Base-by-base conservation (phyloP, 2,113 vertebrate genomes). In the Asarcornis scutulata region DNA sequence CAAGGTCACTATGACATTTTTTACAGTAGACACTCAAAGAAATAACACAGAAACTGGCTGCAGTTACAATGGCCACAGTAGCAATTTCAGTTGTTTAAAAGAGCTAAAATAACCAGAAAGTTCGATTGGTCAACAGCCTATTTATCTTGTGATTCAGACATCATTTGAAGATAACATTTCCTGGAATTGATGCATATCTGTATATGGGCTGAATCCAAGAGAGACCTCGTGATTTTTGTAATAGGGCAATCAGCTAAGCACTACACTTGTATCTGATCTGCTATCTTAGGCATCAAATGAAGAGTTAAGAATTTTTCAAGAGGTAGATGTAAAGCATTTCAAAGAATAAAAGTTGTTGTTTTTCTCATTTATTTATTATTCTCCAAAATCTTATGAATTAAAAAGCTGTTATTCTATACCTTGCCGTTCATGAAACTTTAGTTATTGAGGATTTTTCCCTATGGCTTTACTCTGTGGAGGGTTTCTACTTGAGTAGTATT, bases 1-100 rank as follows among this genome's bases (percentile, higher is more conserved):
- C 93, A 96, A 95, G 92, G 86, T 95, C 80, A 72, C 34, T 60
- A 18, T 92, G 93, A 91, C 76, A 69, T 86, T 93, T 93, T 90
- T 90, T 82, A 83, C n/a, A 53, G 7, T 66, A 86, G 60, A 50
- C 88, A 92, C 23, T 92, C 93, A 89, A 74, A 50, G 40, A 64
- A 66, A 90, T 40, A 69, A 69, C 52, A 59, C 38, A 86, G 73
- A 93, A 95, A 89, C n/a, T 58, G 72, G 4, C 79, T 83, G 67
- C 2, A 5, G 58, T 96, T 91, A 73, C 81, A 95, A 34, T 31
- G 83, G 50, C 64, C 86, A 32, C 59, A 58, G 17, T 60, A 88
- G 58, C 16, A 91, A 84, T 92, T 78, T 95, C 44, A 42, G 34
- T 55, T 86, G 34, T 73, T 17, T 81, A 82, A 83, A 96, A 87